Evolutionary conservation across 2,797 vertebrate genomes (phyloP).

Genomic region (Sphenodon punctatus): DNA sequence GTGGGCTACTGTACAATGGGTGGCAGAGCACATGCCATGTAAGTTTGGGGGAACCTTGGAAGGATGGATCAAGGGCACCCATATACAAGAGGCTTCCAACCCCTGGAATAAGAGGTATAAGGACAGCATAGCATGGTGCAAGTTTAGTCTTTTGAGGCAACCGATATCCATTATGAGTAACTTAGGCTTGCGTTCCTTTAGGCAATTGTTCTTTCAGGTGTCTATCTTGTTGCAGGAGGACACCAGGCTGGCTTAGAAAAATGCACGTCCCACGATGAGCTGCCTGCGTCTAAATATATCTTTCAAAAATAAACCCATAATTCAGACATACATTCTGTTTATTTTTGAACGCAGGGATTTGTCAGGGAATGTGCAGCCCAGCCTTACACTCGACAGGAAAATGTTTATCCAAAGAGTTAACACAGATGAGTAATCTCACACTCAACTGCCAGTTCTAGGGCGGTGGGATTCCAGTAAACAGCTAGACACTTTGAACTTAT

Average conservation of each 20-base stretch:
- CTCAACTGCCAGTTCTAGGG: constrained; percentile 65
- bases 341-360: constrained; percentile 56
- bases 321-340: constrained; percentile 54
- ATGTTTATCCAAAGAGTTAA: constrained; percentile 72
- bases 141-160: background rate
- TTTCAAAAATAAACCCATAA: constrained; percentile 35
- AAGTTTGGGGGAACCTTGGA: too few species aligned
- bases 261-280: background rate
- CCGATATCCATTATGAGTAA: background rate
- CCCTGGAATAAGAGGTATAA: too few species aligned
- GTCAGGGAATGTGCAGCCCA: constrained; percentile 53
- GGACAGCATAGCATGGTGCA: background rate
- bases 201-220: constrained; percentile 1
- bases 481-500: constrained; percentile 72
- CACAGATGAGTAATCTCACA: constrained; percentile 65
- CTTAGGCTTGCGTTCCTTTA: background rate
- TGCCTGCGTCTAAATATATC: constrained; percentile 47
- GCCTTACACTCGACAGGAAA: constrained; percentile 55
- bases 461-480: constrained; percentile 74
- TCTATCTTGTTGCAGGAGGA: background rate
- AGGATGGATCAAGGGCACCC: too few species aligned
- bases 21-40: too few species aligned
- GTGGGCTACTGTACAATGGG: too few species aligned
- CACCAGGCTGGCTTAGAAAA: constrained; percentile 3
- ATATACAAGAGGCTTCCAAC: too few species aligned